phyloP scores from a whole-genome alignment of 1,140 invertebrate genomes.

The Paramacrobiotus metropolitanus region DNA sequence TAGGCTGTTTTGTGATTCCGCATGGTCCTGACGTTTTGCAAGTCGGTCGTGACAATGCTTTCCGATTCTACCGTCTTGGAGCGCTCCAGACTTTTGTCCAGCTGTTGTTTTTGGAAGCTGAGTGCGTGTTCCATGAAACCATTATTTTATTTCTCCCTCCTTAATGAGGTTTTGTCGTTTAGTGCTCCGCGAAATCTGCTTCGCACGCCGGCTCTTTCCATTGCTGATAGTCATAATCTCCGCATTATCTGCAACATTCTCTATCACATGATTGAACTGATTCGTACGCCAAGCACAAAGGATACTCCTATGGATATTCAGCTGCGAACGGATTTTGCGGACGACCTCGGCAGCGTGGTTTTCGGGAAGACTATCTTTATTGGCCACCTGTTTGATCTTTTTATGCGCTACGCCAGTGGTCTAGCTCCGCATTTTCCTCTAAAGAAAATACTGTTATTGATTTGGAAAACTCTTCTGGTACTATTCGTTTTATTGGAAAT shows the following conservation, averaged over 20 bases:
- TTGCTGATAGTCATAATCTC: conserved; percentile 71
- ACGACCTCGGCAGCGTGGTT: conserved; percentile 41
- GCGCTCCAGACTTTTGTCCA: conserved; percentile 69
- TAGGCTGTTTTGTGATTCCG: conserved; percentile 76
- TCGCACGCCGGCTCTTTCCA: conserved; percentile 61
- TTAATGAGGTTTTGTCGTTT: conserved; percentile 4
- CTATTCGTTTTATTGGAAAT: neutral
- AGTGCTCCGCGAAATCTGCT: conserved; percentile 26
- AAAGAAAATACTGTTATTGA: conserved; percentile 79
- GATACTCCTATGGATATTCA: conserved; percentile 31
- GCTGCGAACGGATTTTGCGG: conserved; percentile 44
- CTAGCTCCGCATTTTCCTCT: conserved; percentile 85
- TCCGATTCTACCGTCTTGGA: conserved; percentile 63
- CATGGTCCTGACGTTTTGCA: conserved; percentile 62
- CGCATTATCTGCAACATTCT: conserved; percentile 72
- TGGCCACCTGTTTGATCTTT: conserved; percentile 5
- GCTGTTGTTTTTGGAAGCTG: conserved; percentile 76
- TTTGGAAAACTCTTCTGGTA: conserved; percentile 77
- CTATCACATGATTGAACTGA: conserved; percentile 75
- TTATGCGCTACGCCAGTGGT: conserved; percentile 33
- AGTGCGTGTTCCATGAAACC: conserved; percentile 29
- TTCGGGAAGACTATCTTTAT: conserved; percentile 6
- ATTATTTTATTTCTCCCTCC: neutral
- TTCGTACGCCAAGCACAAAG: conserved; percentile 38
- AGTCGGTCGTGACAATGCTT: conserved; percentile 55